Evolutionary conservation across 2,797 vertebrate species (phyloP).

Genomic region (Acanthiza pusilla): DNA sequence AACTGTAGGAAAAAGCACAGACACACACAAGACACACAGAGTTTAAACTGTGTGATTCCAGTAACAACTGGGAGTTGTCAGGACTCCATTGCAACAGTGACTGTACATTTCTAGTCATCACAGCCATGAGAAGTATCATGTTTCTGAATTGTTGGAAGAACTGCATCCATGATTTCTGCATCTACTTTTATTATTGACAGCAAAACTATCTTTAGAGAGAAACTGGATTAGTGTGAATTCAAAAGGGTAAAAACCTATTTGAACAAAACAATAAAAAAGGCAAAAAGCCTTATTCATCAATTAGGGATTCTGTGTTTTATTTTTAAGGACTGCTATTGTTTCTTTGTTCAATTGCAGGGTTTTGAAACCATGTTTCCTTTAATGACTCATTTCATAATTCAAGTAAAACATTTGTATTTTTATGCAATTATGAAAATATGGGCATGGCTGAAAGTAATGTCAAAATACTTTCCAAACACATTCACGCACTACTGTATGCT

Average conservation of each 20-base stretch:
- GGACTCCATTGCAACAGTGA: neutral
- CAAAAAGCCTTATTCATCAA: neutral
- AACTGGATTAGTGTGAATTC: neutral
- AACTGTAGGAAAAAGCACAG: neutral
- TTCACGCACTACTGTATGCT: accelerated
- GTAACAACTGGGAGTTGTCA: neutral
- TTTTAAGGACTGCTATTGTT: neutral
- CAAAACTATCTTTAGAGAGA: neutral
- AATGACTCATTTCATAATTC: neutral
- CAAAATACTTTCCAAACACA: neutral
- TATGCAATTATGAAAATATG: neutral
- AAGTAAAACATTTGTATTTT: neutral
- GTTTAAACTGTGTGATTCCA: neutral
- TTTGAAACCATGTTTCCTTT: neutral
- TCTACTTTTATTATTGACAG: neutral
- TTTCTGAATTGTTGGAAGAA: neutral
- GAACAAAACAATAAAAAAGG: neutral
- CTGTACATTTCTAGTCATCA: neutral
- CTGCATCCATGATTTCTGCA: neutral
- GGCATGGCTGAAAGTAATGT: neutral
- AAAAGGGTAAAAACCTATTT: neutral
- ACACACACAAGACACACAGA: neutral
- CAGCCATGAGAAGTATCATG: neutral
- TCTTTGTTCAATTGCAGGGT: neutral
- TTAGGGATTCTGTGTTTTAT: neutral